phyloP scores from a whole-genome alignment of 30 jellyfish, hydroid and myxozoan species.

The Chrysaora quinquecirrha region DNA sequence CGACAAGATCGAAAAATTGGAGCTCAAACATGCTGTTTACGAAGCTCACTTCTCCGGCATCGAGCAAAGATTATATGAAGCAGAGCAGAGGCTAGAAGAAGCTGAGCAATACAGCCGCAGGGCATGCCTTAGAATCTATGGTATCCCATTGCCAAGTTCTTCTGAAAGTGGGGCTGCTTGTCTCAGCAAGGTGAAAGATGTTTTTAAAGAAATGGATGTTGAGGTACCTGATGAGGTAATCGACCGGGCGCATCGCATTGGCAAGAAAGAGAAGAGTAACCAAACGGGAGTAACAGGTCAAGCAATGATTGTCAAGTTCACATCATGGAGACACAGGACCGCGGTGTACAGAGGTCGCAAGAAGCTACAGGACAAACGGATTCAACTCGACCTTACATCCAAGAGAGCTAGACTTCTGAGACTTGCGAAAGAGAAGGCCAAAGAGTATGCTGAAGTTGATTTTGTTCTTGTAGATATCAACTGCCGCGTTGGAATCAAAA shows the following conservation, averaged over 20 bases:
- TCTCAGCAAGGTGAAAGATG: background rate
- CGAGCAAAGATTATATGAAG: background rate
- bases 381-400: background rate
- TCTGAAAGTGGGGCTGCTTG: background rate
- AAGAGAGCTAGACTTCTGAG: background rate
- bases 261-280: background rate
- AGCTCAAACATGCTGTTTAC: background rate
- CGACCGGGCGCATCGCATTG: slow-evolving; percentile 15
- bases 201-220: slow-evolving; percentile 3
- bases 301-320: slow-evolving; percentile 13
- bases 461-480: background rate
- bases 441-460: background rate
- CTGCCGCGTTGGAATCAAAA: background rate
- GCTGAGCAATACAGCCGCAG: slow-evolving; percentile 22
- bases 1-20: background rate
- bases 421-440: background rate
- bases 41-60: slow-evolving; percentile 10
- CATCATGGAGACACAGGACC: slow-evolving; percentile 8
- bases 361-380: background rate
- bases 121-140: slow-evolving; percentile 20
- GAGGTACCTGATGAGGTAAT: slow-evolving; percentile 7
- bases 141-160: background rate
- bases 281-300: background rate
- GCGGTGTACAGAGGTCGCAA: slow-evolving; percentile 5
- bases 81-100: background rate